Conservation (phyloP, 2,888 invertebrate species). For the Polietes domitor region DNA sequence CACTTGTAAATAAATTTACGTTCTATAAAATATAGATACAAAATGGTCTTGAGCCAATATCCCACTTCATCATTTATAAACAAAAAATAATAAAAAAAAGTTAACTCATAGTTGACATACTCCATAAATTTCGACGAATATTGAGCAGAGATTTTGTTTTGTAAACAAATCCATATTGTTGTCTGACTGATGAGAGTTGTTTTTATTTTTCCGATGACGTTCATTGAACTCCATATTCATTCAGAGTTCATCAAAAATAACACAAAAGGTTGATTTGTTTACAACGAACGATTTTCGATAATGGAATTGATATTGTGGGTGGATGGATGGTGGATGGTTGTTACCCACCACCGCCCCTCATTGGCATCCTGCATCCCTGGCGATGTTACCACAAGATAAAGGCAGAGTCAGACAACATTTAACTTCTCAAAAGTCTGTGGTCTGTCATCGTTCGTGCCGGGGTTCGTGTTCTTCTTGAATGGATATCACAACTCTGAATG, state of each 20-base stretch:
- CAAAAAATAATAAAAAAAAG: too few relatives aligned
- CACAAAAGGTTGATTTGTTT: neutral
- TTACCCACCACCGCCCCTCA: too few relatives aligned
- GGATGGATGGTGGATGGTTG: neutral
- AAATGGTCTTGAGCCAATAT: too few relatives aligned
- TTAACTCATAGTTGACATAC: too few relatives aligned
- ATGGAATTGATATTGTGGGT: neutral
- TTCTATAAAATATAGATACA: too few relatives aligned
- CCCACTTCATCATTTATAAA: too few relatives aligned
- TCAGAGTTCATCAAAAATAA: neutral
- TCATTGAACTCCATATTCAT: neutral
- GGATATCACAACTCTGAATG: neutral
- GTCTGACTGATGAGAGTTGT: too few relatives aligned
- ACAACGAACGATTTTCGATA: neutral
- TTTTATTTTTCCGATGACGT: neutral
- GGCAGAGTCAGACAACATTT: neutral
- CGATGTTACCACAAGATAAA: neutral
- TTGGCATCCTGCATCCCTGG: neutral
- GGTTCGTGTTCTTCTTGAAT: neutral
- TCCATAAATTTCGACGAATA: too few relatives aligned
- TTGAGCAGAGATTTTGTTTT: too few relatives aligned
- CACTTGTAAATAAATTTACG: too few relatives aligned
- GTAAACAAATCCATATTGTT: too few relatives aligned
- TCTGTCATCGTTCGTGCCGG: neutral
- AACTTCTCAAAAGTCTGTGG: neutral